Conservation (phyloP, 1,140 invertebrate genomes). For the Thaumetopoea pityocampa region DNA sequence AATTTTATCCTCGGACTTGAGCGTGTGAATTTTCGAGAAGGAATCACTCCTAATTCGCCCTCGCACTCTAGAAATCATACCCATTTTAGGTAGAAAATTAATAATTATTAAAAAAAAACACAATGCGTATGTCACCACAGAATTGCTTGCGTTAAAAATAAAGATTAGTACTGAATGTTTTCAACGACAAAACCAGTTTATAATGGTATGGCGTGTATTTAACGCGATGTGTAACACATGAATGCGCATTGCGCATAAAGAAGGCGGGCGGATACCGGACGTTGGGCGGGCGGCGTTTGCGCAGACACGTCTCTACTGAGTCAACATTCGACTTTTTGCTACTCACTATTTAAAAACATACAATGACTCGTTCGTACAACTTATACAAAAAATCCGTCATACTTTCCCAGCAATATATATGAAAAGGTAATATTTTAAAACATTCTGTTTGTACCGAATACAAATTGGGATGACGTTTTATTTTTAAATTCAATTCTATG, state of each 20-base stretch:
- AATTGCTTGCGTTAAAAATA: conserved; percentile 2
- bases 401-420: conserved; percentile 8
- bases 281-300: conserved; percentile 52
- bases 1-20: conserved; percentile 79
- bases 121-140: neutral
- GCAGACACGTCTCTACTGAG: conserved; percentile 13
- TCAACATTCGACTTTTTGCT: neutral
- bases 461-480: conserved; percentile 34
- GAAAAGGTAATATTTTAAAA: neutral
- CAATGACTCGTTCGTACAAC: neutral
- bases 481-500: conserved; percentile 48
- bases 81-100: conserved; percentile 58
- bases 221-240: conserved; percentile 38
- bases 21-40: conserved; percentile 76
- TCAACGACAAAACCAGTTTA: neutral
- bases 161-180: conserved; percentile 1
- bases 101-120: conserved; percentile 6
- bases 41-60: conserved; percentile 79
- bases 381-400: neutral
- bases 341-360: neutral
- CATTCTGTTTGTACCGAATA: conserved; percentile 1
- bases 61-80: conserved; percentile 81
- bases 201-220: conserved; percentile 15
- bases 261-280: conserved; percentile 13
- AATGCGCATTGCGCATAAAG: conserved; percentile 51